Evolutionary conservation across 2,888 invertebrate genomes (phyloP), one percentile per base, ranked within the genome.

Genomic region (Lithophane socia): DNA sequence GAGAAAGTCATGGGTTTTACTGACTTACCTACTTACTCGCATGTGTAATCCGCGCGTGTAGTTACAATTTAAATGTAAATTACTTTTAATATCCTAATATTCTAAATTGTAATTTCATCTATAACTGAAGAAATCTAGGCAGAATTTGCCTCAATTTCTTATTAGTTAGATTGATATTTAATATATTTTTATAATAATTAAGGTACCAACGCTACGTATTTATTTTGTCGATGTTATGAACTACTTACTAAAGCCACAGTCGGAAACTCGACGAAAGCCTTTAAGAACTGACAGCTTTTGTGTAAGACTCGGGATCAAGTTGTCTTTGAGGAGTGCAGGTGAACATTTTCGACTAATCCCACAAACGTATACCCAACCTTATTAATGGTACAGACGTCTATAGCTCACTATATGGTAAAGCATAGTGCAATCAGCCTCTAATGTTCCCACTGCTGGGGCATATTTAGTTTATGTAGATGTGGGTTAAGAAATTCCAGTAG

Each of bases 221-320:
- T 60, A 29, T 58, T 24, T 49, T 71, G 18, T 12, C 18, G 3
- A 44, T 37, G 37, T n/a, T 52, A 58, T 42, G 29, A 82, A 52
- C 65, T 66, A 56, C 49, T 80, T 56, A 44, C 42, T 49, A 44
- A 83, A 79, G 29, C 72, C 71, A 72, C 72, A 60, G 47, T 24
- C 54, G 42, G 24, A 66, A 60, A 71, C 49, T 85, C 5, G 13
- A 54, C 52, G 13, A 68, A 75, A 85, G 18, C 76, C 52, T 69
- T 54, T 80, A 61, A 75, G 82, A 60, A 54, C 64, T 64, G n/a
- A 47, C 52, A 65, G 85, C 69, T 61, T 63, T 75, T 69, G 63
- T 66, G 13, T 75, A 75, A 69, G 65, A 21, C 60, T 56, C n/a
- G 37, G 42, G 67, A 72, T 68, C 37, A 68, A 81, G 60, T 54